These are phyloP conservation scores for Nothoprocta perdicaria DNA, from an alignment of 2,113 vertebrate species.

Conservation along the genomic window DNA sequence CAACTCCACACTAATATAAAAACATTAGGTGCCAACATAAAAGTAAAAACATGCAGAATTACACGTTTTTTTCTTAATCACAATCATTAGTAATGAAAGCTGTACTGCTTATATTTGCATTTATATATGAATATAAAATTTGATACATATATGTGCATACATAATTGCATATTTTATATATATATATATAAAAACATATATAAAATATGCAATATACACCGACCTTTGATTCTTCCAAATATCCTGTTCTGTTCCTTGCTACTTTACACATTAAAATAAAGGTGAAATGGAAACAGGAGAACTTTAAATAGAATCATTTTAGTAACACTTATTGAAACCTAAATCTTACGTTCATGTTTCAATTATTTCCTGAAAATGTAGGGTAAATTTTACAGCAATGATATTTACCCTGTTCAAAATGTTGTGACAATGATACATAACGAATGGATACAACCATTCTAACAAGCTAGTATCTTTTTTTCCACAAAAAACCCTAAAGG, in stretches of 20 bases:
- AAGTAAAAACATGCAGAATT: not conserved
- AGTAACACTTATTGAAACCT: not conserved
- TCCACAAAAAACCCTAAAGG: not conserved
- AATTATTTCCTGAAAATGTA: not conserved
- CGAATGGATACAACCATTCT: not conserved
- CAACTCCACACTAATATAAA: not conserved
- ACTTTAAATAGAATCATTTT: not conserved
- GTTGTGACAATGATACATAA: not conserved
- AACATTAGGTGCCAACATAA: not conserved
- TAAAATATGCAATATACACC: not conserved
- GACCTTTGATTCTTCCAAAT: not conserved
- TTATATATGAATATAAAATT: too few relatives aligned
- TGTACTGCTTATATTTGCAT: not conserved
- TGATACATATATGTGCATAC: too few relatives aligned
- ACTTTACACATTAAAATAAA: conserved; percentile 11
- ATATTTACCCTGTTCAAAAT: not conserved
- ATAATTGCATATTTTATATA: too few relatives aligned
- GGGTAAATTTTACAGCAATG: not conserved
- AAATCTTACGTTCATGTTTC: not conserved
- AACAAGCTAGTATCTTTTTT: not conserved
- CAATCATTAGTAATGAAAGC: not conserved
- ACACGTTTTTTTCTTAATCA: not conserved
- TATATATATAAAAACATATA: not conserved
- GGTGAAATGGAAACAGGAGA: not conserved
- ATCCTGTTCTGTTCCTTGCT: not conserved